Percentiles rank a stretch among this genome's conserved stretches.
phyloP scores from a whole-genome alignment of 2,888 invertebrate species.

The Noctua janthina region DNA sequence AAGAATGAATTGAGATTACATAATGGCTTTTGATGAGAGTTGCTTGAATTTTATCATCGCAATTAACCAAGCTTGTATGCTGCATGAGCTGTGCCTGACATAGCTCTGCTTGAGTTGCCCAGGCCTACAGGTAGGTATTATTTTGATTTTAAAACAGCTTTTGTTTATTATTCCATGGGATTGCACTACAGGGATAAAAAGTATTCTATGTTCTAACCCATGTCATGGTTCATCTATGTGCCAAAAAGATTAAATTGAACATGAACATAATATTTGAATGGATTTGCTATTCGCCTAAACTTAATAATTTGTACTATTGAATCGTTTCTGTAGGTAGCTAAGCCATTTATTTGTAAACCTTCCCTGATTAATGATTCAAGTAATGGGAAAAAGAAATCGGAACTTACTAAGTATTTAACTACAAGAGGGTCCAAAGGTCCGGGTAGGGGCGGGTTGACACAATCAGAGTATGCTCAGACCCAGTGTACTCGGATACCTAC shows the following conservation, averaged over 20 bases:
- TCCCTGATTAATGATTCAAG: no score
- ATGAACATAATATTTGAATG: no score
- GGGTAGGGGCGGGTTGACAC: neutral
- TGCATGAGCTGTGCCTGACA: neutral
- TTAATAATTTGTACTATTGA: neutral
- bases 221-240: neutral
- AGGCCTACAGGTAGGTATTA: neutral
- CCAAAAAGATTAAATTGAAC: neutral
- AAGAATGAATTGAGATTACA: neutral
- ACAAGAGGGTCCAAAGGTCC: neutral
- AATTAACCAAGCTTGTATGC: conserved; percentile 11
- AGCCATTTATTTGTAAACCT: neutral
- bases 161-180: neutral
- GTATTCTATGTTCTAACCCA: neutral
- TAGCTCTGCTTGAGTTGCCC: neutral
- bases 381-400: no score
- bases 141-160: neutral
- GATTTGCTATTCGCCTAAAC: no score
- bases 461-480: no score
- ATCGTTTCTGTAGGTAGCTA: neutral
- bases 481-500: no score
- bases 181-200: neutral
- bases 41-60: conserved; percentile 1
- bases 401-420: neutral
- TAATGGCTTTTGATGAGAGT: neutral